A percentile compares a stretch with the other conserved stretches of the same genome.
Conservation (phyloP, 2,888 invertebrate species). For the Griposia aprilina region DNA sequence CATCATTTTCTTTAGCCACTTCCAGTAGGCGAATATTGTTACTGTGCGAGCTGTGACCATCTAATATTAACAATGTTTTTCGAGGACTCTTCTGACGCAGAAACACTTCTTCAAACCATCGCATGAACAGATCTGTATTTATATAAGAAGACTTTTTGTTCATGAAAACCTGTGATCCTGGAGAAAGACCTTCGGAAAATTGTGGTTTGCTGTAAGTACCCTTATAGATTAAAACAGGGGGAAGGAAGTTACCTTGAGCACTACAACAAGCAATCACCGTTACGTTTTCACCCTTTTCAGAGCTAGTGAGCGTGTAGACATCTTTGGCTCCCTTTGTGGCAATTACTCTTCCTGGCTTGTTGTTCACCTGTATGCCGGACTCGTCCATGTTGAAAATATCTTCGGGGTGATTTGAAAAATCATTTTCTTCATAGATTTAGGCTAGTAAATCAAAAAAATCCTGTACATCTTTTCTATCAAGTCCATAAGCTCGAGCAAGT, state of each 20-base stretch:
- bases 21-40: slow-evolving; percentile 1
- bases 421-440: slow-evolving; percentile 61
- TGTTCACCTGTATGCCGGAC: slow-evolving; percentile 70
- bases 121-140: slow-evolving; percentile 1
- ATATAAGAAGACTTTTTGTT: background rate
- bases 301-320: slow-evolving; percentile 40
- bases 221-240: slow-evolving; percentile 39
- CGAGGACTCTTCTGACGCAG: background rate
- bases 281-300: slow-evolving; percentile 66
- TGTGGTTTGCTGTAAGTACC: slow-evolving; percentile 34
- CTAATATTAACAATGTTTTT: background rate
- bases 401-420: slow-evolving; percentile 66
- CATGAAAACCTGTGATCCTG: background rate
- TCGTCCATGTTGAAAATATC: slow-evolving; percentile 78
- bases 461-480: background rate
- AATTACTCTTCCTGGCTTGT: slow-evolving; percentile 73
- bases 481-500: slow-evolving; percentile 36
- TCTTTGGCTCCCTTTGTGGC: slow-evolving; percentile 71
- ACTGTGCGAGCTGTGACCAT: background rate
- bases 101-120: background rate
- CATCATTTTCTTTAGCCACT: background rate
- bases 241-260: slow-evolving; percentile 66
- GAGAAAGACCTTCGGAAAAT: slow-evolving; percentile 32
- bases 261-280: slow-evolving; percentile 74
- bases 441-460: slow-evolving; percentile 65